phyloP scores from a whole-genome alignment of 2,797 vertebrate genomes.

The Pseudochirops cupreus region DNA sequence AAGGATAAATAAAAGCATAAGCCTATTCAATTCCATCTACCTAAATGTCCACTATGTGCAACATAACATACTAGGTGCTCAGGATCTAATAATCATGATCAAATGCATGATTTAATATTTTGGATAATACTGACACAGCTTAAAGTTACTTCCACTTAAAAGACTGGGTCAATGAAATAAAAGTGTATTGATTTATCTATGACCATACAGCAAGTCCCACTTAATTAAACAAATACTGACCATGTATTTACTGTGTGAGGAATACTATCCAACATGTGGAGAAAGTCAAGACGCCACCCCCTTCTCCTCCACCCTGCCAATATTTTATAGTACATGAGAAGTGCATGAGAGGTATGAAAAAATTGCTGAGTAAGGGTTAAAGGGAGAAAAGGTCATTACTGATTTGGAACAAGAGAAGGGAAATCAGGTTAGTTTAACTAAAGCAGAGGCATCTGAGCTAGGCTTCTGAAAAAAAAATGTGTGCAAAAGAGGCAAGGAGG shows the following conservation, averaged over 20 bases:
- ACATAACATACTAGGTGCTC: background rate
- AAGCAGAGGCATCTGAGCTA: background rate
- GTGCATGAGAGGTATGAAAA: background rate
- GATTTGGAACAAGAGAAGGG: background rate
- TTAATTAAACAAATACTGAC: background rate
- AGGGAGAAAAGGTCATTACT: background rate
- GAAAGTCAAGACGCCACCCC: background rate
- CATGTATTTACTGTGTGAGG: background rate
- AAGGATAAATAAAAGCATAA: background rate
- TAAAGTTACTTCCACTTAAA: slow-evolving; percentile 23
- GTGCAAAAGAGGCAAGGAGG: background rate
- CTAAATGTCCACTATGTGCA: background rate
- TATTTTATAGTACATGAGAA: background rate
- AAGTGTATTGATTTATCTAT: background rate
- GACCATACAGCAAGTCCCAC: background rate
- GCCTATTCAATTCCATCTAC: background rate
- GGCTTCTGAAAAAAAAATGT: background rate
- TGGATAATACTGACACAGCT: slow-evolving; percentile 34
- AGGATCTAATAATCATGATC: background rate
- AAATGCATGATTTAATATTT: background rate
- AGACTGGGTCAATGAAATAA: background rate
- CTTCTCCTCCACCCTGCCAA: background rate
- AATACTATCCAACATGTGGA: background rate
- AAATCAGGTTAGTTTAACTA: background rate
- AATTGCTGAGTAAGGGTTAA: background rate